Base-by-base conservation (phyloP, 2,113 vertebrate genomes). In the Antidorcas marsupialis region DNA sequence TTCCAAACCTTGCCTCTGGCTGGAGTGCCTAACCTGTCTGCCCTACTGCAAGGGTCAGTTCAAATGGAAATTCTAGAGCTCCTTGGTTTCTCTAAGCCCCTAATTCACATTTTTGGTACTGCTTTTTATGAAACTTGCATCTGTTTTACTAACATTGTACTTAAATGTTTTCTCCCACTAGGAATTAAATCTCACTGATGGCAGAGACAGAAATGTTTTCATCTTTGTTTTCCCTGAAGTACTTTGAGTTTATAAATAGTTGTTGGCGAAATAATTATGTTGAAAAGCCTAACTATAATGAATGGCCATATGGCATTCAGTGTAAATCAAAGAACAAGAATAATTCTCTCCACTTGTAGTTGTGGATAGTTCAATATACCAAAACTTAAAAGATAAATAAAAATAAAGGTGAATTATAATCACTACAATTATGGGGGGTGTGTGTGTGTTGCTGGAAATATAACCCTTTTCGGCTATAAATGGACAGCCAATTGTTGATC, bases 91-190 rank as follows among this genome's bases (percentile, higher is more conserved):
- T 67, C 27, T 0, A 15, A 84, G 64, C 28, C 11, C 7, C 10
- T 23, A 47, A 47, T 62, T 71, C 52, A 43, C 10, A 5, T 74
- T 55, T 78, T n/a, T 57, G 43, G 23, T 10, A 23, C 17, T 19
- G 19, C 7, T 71, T 92, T 39, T 87, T 64, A 21, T 53, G 12
- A 79, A 79, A 64, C 7, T 39, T 88, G 39, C 5, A 53, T 43
- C 9, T 67, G 7, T 74, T 55, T 89, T 33, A 67, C 7, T 57
- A 87, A 59, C 25, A 39, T 4, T 86, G 16, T 79, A n/a, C 71
- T 89, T 83, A 30, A 94, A 81, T 60, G 43, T 78, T 86, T 93
- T 97, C 87, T 97, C 62, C 36, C 78, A 83, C 36, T 96, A 47
- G 25, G 76, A 90, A 87, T 94, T 94, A 94, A 96, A 96, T 47